Conservation (phyloP, 2,888 invertebrate species). For the Macrosiphum euphorbiae region DNA sequence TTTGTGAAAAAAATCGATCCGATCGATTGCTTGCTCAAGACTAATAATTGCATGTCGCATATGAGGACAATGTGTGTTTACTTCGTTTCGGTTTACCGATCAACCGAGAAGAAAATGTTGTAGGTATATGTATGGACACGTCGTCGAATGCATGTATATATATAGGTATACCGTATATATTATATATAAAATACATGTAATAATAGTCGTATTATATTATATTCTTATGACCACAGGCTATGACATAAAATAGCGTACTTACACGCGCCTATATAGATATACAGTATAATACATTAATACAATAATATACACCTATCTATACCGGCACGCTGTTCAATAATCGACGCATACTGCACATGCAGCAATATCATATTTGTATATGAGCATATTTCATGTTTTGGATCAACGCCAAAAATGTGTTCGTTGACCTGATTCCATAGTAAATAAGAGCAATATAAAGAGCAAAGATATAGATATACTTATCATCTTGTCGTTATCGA, state of each 20-base stretch:
- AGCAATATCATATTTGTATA: background rate
- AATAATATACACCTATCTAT: background rate
- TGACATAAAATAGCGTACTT: background rate
- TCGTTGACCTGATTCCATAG: background rate
- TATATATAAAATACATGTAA: background rate
- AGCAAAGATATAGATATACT: no score
- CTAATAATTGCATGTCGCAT: slow-evolving; percentile 21
- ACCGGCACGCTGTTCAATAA: background rate
- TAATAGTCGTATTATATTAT: slow-evolving; percentile 14
- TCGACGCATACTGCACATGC: background rate
- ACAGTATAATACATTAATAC: background rate
- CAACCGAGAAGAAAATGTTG: slow-evolving; percentile 54
- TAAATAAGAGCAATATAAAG: background rate
- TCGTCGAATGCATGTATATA: background rate
- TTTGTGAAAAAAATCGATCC: slow-evolving; percentile 36
- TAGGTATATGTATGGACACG: background rate
- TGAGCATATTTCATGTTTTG: background rate
- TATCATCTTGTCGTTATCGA: no score
- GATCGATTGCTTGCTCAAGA: slow-evolving; percentile 46
- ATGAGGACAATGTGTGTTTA: slow-evolving; percentile 52
- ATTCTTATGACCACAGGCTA: background rate
- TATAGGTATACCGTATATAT: no score
- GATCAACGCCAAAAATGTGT: background rate
- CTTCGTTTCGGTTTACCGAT: slow-evolving; percentile 58
- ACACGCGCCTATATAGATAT: background rate